These are phyloP conservation scores for Fissipunctia ypsillon DNA, from an alignment of 2,888 invertebrate species.

Conservation along the genomic window DNA sequence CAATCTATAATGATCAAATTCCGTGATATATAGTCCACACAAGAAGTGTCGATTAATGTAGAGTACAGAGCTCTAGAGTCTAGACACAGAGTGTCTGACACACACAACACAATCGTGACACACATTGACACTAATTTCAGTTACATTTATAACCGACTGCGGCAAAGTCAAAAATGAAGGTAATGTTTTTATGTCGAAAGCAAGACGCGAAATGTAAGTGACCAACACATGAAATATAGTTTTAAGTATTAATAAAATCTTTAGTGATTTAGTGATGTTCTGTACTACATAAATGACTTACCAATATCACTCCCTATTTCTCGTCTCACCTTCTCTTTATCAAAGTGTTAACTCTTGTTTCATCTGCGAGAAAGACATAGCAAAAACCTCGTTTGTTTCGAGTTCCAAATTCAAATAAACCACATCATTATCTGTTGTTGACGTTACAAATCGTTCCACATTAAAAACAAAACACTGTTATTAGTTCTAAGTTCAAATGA, in stretches of 20 bases:
- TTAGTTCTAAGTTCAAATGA: too few species aligned
- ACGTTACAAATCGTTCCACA: too few species aligned
- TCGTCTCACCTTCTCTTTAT: too few species aligned
- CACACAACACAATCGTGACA: slow-evolving; percentile 45
- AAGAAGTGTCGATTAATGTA: neutral
- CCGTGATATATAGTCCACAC: slow-evolving; percentile 14
- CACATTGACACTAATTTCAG: slow-evolving; percentile 11
- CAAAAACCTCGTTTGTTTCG: too few species aligned
- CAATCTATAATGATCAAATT: neutral
- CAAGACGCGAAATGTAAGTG: neutral
- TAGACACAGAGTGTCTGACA: slow-evolving; percentile 41
- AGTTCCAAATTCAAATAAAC: too few species aligned
- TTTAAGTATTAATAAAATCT: neutral
- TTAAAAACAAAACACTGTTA: too few species aligned
- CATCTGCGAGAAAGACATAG: too few species aligned
- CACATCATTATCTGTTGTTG: too few species aligned
- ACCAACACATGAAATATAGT: neutral
- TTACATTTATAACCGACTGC: neutral
- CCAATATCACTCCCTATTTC: neutral
- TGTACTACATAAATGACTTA: neutral
- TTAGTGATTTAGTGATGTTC: neutral
- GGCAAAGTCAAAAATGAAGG: neutral
- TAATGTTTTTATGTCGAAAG: too few species aligned
- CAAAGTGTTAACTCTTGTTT: too few species aligned
- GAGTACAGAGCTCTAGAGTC: slow-evolving; percentile 21